These are phyloP conservation scores for Monoplex corrugatus DNA, from an alignment of 2,888 invertebrate species.

Conservation along the genomic window DNA sequence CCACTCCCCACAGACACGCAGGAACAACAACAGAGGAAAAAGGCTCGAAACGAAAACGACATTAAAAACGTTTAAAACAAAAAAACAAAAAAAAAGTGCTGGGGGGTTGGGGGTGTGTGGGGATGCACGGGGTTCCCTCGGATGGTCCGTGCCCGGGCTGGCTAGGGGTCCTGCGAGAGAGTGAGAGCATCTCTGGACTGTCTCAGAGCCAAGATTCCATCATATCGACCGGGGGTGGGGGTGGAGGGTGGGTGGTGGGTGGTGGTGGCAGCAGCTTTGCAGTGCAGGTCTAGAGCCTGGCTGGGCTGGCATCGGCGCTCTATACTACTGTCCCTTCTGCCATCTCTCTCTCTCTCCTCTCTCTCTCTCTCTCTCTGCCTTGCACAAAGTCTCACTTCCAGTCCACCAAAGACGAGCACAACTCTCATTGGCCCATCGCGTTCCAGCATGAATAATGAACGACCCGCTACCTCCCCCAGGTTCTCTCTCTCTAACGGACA, in stretches of 20 bases:
- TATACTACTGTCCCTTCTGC: neutral
- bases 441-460: conserved; percentile 18
- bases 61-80: too few relatives aligned
- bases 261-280: too few relatives aligned
- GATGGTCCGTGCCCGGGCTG: neutral
- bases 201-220: neutral
- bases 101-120: too few relatives aligned
- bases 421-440: conserved; percentile 24
- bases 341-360: neutral
- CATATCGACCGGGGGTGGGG: neutral
- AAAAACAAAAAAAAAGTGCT: too few relatives aligned
- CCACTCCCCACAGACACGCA: too few relatives aligned
- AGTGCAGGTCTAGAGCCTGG: too few relatives aligned
- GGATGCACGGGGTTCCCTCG: too few relatives aligned
- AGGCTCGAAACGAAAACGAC: too few relatives aligned
- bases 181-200: neutral
- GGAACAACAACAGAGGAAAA: too few relatives aligned
- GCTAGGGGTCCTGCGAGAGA: neutral
- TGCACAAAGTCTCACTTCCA: neutral
- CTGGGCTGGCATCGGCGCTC: neutral
- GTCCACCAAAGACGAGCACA: neutral
- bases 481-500: neutral
- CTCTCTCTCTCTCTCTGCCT: neutral
- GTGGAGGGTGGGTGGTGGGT: too few relatives aligned
- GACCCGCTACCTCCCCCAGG: neutral